Conservation (phyloP, 2,113 vertebrate species). For the Misgurnus mizolepis region DNA sequence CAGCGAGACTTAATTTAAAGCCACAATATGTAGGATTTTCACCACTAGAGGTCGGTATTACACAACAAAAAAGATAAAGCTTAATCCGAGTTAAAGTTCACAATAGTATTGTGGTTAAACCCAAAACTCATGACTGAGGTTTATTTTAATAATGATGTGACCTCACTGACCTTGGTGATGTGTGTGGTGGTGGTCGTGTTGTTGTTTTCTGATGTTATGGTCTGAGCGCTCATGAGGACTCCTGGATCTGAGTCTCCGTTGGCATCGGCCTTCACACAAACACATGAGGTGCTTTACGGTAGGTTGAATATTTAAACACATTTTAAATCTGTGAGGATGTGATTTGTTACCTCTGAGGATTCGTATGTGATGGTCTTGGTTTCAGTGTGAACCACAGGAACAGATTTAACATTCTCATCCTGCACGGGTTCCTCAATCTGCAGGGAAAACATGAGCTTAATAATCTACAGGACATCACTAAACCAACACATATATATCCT, state of each 20-base stretch:
- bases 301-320: too few relatives aligned
- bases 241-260: constrained; percentile 86
- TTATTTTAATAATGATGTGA: background rate
- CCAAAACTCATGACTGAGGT: too few relatives aligned
- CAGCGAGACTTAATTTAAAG: too few relatives aligned
- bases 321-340: background rate
- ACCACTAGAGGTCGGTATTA: too few relatives aligned
- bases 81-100: too few relatives aligned
- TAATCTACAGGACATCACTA: background rate
- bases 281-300: background rate
- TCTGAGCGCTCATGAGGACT: constrained; percentile 94
- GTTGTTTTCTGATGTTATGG: constrained; percentile 96
- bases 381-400: constrained; percentile 95
- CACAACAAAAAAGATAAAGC: too few relatives aligned
- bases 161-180: constrained; percentile 90
- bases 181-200: constrained; percentile 97
- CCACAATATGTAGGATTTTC: too few relatives aligned
- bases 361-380: constrained; percentile 98
- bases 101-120: too few relatives aligned
- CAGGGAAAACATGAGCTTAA: background rate
- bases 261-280: constrained; percentile 73
- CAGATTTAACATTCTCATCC: constrained; percentile 82
- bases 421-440: constrained; percentile 3
- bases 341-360: constrained; percentile 83
- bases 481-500: background rate